These are phyloP conservation scores for Bombyx mandarina DNA, from an alignment of 1,140 invertebrate genomes.

Conservation along the genomic window DNA sequence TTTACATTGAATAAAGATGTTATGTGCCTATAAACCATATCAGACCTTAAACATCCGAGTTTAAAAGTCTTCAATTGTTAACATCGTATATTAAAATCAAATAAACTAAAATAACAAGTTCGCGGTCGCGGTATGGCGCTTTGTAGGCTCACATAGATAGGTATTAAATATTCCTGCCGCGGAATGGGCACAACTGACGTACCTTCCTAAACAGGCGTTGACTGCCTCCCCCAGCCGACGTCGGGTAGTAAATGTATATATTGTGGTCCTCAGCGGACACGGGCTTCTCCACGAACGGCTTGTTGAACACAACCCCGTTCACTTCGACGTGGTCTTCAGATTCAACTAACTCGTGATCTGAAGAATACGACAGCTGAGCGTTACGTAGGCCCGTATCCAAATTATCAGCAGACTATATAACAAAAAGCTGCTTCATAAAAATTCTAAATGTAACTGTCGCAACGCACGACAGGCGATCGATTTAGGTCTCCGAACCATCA, in stretches of 20 bases:
- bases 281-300: conserved; percentile 99
- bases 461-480: no score
- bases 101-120: no score
- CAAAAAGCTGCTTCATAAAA: no score
- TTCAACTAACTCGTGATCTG: conserved; percentile 94
- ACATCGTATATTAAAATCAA: no score
- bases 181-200: conserved; percentile 40
- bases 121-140: not conserved
- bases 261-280: conserved; percentile 99
- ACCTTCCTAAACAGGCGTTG: conserved; percentile 98
- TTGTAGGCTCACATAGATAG: conserved; percentile 5
- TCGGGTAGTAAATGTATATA: conserved; percentile 99
- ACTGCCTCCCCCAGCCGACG: conserved; percentile 96
- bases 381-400: no score
- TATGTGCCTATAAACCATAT: no score
- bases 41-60: no score
- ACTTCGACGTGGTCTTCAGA: conserved; percentile 99
- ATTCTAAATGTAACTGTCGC: no score
- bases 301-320: conserved; percentile 96
- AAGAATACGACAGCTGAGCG: not conserved
- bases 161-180: conserved; percentile 12
- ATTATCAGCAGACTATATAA: no score
- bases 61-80: no score
- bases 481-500: no score
- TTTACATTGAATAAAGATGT: no score